Base-by-base conservation (phyloP, 2,888 invertebrate genomes). In the Meteorus colon region DNA sequence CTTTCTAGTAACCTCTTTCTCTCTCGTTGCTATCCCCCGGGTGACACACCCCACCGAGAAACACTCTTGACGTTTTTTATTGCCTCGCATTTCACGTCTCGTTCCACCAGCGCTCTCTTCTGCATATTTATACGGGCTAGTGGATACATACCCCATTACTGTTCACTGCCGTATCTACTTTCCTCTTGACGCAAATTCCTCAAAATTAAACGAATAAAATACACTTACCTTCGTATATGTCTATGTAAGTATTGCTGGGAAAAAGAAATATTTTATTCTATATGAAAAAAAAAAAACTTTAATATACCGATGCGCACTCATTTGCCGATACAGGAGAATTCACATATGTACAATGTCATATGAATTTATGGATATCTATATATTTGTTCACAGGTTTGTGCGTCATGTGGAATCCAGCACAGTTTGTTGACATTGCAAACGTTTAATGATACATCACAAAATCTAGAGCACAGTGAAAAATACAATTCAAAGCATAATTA, bases 1-100 rank as follows among this genome's bases (percentile, higher is more conserved):
- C 76, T 72, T 72, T 72, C 62, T 73, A 68, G 76, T 55, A 34
- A 66, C 62, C 37, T 65, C 31, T 62, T 48, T 68, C 14, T 45
- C 69, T 19, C 19, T 55, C 55, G 5, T 55, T 8, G 78, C 80
- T 78, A 80, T 78, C 79, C 81, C 74, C 77, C 66, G 73, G 70
- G 77, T 76, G 63, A 70, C 75, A 77, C 74, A 76, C 74, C 69
- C 74, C 77, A 76, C 70, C 78, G 59, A 70, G 72, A 76, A 76
- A 82, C 82, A 82, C 82, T 81, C 79, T 82, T 84, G 83, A 85
- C 83, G 84, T 83, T 84, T 86, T 86, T 86, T 87, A 87, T 85
- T 86, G 85, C 85, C 80, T 83, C 85, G 82, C 86, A 87, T 86
- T 87, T 87, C 83, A 86, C 83, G 83, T 83, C 82, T 78, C 78